A percentile compares a stretch with the other conserved stretches of the same genome.
These are phyloP conservation scores for Aquatica leii DNA, from an alignment of 2,888 invertebrate species.

Conservation along the genomic window DNA sequence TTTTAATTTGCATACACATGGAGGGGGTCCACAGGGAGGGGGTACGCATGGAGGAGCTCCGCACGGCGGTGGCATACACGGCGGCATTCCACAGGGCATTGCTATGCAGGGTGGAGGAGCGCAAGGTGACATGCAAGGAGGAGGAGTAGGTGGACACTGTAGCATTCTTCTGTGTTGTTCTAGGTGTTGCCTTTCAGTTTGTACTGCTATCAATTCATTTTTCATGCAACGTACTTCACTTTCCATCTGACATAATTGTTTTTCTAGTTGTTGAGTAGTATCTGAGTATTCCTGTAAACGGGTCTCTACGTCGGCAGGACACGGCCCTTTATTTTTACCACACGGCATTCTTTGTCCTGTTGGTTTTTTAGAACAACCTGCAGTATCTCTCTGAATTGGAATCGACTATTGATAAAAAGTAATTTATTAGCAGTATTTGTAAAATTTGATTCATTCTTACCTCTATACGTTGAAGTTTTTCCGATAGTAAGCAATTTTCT, in stretches of 20 bases:
- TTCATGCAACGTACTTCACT: constrained; percentile 67
- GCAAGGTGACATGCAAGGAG: constrained; percentile 53
- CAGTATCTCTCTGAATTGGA: not conserved
- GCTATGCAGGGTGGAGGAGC: constrained; percentile 36
- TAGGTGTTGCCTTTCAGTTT: constrained; percentile 63
- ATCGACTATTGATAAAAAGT: too few relatives aligned
- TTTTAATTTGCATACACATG: not conserved
- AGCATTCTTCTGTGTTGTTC: constrained; percentile 59
- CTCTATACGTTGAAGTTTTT: constrained; percentile 58
- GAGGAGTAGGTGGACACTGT: constrained; percentile 47
- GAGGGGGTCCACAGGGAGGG: too few relatives aligned
- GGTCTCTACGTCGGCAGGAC: constrained; percentile 61
- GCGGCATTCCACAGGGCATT: constrained; percentile 35
- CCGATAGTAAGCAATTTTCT: constrained; percentile 68
- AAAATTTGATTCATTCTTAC: too few relatives aligned
- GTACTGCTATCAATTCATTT: constrained; percentile 62
- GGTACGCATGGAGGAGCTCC: too few relatives aligned
- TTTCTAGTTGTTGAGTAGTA: constrained; percentile 62
- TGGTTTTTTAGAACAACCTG: not conserved
- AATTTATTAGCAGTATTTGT: too few relatives aligned
- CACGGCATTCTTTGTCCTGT: constrained; percentile 48
- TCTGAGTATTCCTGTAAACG: constrained; percentile 59
- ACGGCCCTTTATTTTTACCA: constrained; percentile 54
- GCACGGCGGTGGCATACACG: constrained; percentile 31
- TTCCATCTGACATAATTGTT: constrained; percentile 68